Evolutionary conservation across 1,140 invertebrate genomes (phyloP), one percentile per base, ranked within the genome.

Genomic region (Drosophila orena): DNA sequence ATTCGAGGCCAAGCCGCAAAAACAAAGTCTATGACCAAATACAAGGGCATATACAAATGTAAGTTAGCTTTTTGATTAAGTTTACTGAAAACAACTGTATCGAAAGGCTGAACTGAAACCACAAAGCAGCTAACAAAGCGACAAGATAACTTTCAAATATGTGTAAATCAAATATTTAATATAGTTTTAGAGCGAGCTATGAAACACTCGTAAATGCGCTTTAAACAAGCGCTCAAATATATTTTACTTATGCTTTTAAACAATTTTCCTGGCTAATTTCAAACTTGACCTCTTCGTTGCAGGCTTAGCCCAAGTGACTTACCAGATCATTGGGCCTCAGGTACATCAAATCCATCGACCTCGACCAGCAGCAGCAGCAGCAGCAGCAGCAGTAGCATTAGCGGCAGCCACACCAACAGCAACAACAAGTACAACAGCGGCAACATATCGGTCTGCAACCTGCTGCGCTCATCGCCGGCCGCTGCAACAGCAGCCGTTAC

Each of bases 221-320:
- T 17, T 0, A 24, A 24, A 4, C 24, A 24, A 24, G 24, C 4
- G 4, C 7, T 30, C 2, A 8, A 8, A 37, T 14, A 30, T 30
- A 30, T 30, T 30, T 7, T 3, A 30, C 30, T 10, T 10, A 8
- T 30, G 7, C 30, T 10, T 3, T 3, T 3, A 10, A 10, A 3
- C 30, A 30, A 30, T 30, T 30, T 30, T 1, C 24, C 49, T 22
- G 1, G 56, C 46, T 79, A 64, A 61, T 61, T 58, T 8, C 0
- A 3, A 43, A 12, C 49, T 38, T 0, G 2, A 14, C 54, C 24
- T 11, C 3, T 4, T 49, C 11, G 22, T 81, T 81, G 8, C 64
- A 92, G 92, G 92, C 92, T 92, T 91, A 91, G 92, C 91, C 92
- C 92, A 91, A 81, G 91, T 92, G 92, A 92, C 75, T 74, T 92